These are phyloP conservation scores for Phrixothrix hirtus DNA, from an alignment of 2,888 invertebrate genomes.

Conservation along the genomic window DNA sequence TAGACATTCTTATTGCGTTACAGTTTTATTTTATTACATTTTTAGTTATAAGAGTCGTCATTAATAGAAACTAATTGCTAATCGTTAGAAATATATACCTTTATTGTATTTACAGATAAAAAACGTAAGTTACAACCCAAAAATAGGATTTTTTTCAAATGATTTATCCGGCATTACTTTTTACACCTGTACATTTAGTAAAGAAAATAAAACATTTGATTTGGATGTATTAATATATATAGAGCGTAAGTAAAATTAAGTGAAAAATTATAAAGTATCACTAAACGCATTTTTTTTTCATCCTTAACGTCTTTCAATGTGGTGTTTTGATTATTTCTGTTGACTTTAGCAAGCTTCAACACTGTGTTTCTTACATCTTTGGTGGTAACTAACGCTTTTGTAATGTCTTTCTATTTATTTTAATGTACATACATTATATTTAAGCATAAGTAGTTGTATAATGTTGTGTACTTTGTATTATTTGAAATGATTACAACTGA, in stretches of 20 bases:
- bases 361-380: constrained; percentile 21
- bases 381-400: constrained; percentile 33
- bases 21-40: no score
- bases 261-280: neutral
- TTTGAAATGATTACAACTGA: neutral
- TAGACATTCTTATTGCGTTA: no score
- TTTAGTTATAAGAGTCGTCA: no score
- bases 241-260: constrained; percentile 39
- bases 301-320: constrained; percentile 8
- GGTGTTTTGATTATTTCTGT: constrained; percentile 14
- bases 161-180: constrained; percentile 43
- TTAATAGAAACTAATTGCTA: constrained; percentile 16
- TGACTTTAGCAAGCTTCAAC: neutral
- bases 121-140: constrained; percentile 53
- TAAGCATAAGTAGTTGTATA: neutral
- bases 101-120: constrained; percentile 43
- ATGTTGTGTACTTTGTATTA: neutral
- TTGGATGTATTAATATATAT: constrained; percentile 29
- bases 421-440: neutral
- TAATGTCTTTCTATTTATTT: constrained; percentile 14
- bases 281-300: constrained; percentile 8
- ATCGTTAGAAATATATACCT: constrained; percentile 19
- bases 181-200: constrained; percentile 45
- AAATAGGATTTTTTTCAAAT: constrained; percentile 54
- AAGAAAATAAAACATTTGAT: constrained; percentile 26